These are phyloP conservation scores for Augiades crinisus DNA, from an alignment of 2,888 invertebrate species.

Conservation along the genomic window DNA sequence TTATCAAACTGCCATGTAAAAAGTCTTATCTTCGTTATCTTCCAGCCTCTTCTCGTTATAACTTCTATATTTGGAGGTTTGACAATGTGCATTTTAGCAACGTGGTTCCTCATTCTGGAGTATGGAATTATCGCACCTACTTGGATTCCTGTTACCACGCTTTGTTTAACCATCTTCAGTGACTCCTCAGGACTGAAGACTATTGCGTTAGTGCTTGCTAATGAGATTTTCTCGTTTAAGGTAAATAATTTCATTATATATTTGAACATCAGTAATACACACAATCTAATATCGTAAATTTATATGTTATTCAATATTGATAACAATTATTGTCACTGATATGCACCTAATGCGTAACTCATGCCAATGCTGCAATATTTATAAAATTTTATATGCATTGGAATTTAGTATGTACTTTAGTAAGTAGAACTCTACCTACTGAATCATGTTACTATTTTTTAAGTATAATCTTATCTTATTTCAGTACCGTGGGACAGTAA, in stretches of 20 bases:
- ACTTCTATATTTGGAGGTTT: background rate
- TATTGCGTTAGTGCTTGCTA: constrained; percentile 49
- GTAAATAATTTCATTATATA: constrained; percentile 16
- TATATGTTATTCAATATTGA: too few species aligned
- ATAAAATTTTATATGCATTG: too few species aligned
- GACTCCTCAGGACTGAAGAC: constrained; percentile 57
- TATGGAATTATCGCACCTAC: constrained; percentile 14
- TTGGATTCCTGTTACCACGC: constrained; percentile 39
- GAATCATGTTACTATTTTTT: too few species aligned
- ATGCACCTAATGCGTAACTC: too few species aligned
- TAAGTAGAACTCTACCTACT: too few species aligned
- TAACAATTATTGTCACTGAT: too few species aligned
- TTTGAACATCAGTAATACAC: too few species aligned
- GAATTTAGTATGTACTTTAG: too few species aligned
- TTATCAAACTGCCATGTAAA: too few species aligned
- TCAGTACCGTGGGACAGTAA: constrained; percentile 34
- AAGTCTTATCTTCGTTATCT: background rate
- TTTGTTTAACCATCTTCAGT: constrained; percentile 50
- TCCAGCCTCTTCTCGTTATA: background rate
- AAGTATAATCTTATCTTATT: constrained; percentile 13
- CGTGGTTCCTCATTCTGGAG: constrained; percentile 28
- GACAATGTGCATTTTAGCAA: constrained; percentile 26
- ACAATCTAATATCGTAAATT: too few species aligned
- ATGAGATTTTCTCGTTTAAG: constrained; percentile 50
- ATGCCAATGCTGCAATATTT: too few species aligned